Evolutionary conservation across 53 echinoderm and acorn worm species (phyloP), one percentile per base, ranked within the genome.

Genomic region (Hippasteria phrygiana): DNA sequence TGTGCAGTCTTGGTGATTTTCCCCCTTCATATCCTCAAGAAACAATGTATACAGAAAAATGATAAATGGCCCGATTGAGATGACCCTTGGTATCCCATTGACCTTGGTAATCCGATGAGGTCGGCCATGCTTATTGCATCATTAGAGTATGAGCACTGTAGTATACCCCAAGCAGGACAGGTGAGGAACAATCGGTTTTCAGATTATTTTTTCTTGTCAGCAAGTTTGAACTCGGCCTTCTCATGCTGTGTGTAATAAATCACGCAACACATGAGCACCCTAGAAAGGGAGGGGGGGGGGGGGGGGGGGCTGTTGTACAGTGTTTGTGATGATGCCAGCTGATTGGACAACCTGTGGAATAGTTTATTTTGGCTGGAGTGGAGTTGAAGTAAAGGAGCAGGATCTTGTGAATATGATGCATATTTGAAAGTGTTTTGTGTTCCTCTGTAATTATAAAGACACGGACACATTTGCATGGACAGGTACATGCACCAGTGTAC

Each of bases 161-260:
- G n/a, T 22, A 24, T 0, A 7, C 27, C 22, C 7, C 24, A 24
- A n/a, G 7, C 59, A 59, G n/a, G 26, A 59, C 0, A 26, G 59
- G 7, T 24, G 59, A 59, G 8, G 28, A 24, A 26, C 26, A 24
- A 59, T 22, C 59, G 4, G 22, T 17, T 59, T n/a, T 18, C 5
- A 35, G 69, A 36, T 67, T 67, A 36, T 67, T 67, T 67, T 12
- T 67, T 67, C 69, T 35, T 67, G 69, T 67, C 69, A 67, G 69
- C 69, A 67, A 36, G 69, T 67, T 67, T 67, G 36, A 36, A 17
- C 4, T 29, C 65, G 29, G 34, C 28, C 65, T 65, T 20, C 9
- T 27, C 65, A 28, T 11, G 65, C 10, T 29, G 16, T 20, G 2
- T 65, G 65, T 29, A 29, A 65, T 65, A 65, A 65, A 65, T 65